Evolutionary conservation across 2,888 invertebrate species (phyloP).

Genomic region (Baronia brevicornis): DNA sequence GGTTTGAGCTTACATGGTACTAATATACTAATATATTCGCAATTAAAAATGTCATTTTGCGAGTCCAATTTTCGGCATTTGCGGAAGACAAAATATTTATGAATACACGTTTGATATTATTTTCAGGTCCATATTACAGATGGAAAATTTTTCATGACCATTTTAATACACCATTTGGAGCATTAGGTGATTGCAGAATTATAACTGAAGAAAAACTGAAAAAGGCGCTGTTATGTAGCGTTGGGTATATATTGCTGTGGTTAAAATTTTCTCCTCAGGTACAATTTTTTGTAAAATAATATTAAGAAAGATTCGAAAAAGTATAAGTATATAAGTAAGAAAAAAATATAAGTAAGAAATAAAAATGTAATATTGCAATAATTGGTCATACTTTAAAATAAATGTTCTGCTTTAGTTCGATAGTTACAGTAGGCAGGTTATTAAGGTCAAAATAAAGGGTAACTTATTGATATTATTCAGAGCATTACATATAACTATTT

Average conservation of each 20-base stretch:
- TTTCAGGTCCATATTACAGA: slow-evolving; percentile 89
- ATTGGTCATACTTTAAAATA: too few relatives aligned
- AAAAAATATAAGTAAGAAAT: too few relatives aligned
- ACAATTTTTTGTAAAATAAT: too few relatives aligned
- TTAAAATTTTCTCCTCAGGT: slow-evolving; percentile 75
- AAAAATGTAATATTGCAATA: too few relatives aligned
- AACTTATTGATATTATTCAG: too few relatives aligned
- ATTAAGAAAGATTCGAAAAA: too few relatives aligned
- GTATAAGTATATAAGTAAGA: too few relatives aligned
- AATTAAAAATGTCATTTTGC: neutral
- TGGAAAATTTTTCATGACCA: slow-evolving; percentile 85
- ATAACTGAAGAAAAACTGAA: slow-evolving; percentile 77
- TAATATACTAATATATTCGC: neutral
- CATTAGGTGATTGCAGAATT: slow-evolving; percentile 71
- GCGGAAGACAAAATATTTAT: slow-evolving; percentile 1
- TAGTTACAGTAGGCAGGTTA: too few relatives aligned
- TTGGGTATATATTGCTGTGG: slow-evolving; percentile 70
- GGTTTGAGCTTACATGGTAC: too few relatives aligned
- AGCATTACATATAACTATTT: too few relatives aligned
- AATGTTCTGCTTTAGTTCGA: too few relatives aligned
- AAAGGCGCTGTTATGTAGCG: slow-evolving; percentile 73
- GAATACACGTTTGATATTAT: slow-evolving; percentile 5
- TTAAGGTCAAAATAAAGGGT: too few relatives aligned
- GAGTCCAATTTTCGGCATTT: slow-evolving; percentile 3
- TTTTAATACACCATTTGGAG: slow-evolving; percentile 72